Base-by-base conservation (phyloP, 2,888 invertebrate species). In the Pseudeuparius sepicola region DNA sequence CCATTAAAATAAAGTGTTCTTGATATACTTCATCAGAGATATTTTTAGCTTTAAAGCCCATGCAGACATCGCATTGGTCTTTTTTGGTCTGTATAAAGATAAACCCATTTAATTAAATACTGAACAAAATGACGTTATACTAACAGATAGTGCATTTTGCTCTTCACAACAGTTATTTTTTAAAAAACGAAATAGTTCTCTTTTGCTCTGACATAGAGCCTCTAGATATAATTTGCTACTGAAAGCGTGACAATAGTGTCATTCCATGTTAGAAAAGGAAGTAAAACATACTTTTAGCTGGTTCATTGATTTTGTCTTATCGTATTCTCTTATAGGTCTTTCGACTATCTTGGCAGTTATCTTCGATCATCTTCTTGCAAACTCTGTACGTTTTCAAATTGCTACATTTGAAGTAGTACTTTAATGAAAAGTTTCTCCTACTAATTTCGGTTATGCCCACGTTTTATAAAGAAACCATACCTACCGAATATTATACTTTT, bases 41-140 rank as follows among this genome's bases (percentile, higher is more conserved):
- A 37, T 42, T 42, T 7, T 33, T 27, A 37, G 32, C 38, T 36
- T 34, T 32, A 15, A 36, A 35, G 17, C 31, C 31, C 7, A 40
- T 37, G 25, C 42, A 44, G 11, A 16, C 32, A 14, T 40, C 41
- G 27, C 48, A 48, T 25, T 39, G 39, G 29, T 50, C 48, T 42
- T 50, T 51, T 39, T 51, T 13, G 49, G 47, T 24, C 12, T 11
- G 30, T 44, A 50, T 13, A 52, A 30, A 24, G 42, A 38, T n/a
- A 52, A 14, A 39, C 47, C 48, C 16, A 30, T 28, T 14, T 41
- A 36, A 10, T 40, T 31, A 31, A 51, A 43, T 24, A 41, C 37
- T 36, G 14, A 10, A 24, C 7, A 24, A 23, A 24, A 24, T 7
- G 31, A 14, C 13, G 24, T 14, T 31, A 24, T 20, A 12, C 30